Evolutionary conservation across 1,140 invertebrate genomes (phyloP).

Genomic region (Phymorhynchus buccinoides): DNA sequence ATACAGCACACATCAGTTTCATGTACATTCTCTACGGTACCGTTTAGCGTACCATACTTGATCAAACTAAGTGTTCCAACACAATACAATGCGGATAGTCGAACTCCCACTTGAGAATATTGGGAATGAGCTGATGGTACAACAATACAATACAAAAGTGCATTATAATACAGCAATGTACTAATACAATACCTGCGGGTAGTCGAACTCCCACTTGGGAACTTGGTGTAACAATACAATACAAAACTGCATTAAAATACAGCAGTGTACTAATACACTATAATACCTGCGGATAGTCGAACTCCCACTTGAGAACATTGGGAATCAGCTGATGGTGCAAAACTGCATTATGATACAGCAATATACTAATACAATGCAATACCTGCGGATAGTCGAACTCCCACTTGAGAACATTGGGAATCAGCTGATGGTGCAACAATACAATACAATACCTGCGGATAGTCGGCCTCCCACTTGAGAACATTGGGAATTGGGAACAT

Average conservation of each 20-base stretch:
- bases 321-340: conserved; percentile 95
- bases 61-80: too few relatives aligned
- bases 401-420: conserved; percentile 85
- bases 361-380: too few relatives aligned
- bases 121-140: conserved; percentile 93
- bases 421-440: conserved; percentile 90
- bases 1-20: background rate
- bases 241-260: too few relatives aligned
- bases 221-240: conserved; percentile 90
- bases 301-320: conserved; percentile 86
- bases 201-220: conserved; percentile 84
- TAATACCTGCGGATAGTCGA: conserved; percentile 79
- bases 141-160: too few relatives aligned
- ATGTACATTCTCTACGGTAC: too few relatives aligned
- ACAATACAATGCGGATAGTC: conserved; percentile 81
- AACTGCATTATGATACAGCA: too few relatives aligned
- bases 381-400: conserved; percentile 83
- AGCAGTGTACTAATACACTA: too few relatives aligned
- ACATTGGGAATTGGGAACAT: too few relatives aligned
- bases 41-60: too few relatives aligned
- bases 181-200: too few relatives aligned
- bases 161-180: too few relatives aligned
- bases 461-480: conserved; percentile 84
- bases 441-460: conserved; percentile 89
- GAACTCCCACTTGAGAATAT: conserved; percentile 85